Evolutionary conservation across 2,888 invertebrate species (phyloP).

Genomic region (Ectemnius continuus): DNA sequence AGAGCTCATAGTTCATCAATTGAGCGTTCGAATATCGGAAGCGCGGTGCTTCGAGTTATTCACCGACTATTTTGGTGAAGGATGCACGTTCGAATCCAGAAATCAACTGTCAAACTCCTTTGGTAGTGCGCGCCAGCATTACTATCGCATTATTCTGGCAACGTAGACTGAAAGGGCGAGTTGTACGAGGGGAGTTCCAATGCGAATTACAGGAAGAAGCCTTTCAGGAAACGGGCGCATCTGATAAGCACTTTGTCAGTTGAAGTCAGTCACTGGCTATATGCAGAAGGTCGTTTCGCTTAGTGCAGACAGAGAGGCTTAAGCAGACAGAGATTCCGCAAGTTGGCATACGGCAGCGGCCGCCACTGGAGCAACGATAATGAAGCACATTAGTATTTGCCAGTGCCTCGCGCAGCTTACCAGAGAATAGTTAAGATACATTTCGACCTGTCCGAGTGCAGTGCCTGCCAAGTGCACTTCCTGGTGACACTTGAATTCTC

Average conservation of each 20-base stretch:
- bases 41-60: too few relatives aligned
- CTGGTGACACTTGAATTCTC: too few relatives aligned
- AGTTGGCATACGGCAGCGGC: conserved; percentile 1
- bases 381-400: conserved; percentile 20
- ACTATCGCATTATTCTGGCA: too few relatives aligned
- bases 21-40: too few relatives aligned
- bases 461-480: conserved; percentile 12
- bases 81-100: too few relatives aligned
- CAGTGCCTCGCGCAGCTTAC: conserved; percentile 9
- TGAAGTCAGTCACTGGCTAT: conserved; percentile 4
- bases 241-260: conserved; percentile 22
- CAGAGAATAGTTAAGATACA: conserved; percentile 32
- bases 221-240: background rate
- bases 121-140: too few relatives aligned
- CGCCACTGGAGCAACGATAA: conserved; percentile 19
- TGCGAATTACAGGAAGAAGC: background rate
- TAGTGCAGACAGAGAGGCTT: background rate
- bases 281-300: conserved; percentile 17
- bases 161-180: background rate
- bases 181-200: conserved; percentile 5
- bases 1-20: too few relatives aligned
- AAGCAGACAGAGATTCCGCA: too few relatives aligned
- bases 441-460: conserved; percentile 26
- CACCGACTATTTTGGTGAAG: too few relatives aligned
- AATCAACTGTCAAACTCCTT: too few relatives aligned